Conservation (phyloP, 2,888 invertebrate genomes). For the Spilosoma lubricipeda region DNA sequence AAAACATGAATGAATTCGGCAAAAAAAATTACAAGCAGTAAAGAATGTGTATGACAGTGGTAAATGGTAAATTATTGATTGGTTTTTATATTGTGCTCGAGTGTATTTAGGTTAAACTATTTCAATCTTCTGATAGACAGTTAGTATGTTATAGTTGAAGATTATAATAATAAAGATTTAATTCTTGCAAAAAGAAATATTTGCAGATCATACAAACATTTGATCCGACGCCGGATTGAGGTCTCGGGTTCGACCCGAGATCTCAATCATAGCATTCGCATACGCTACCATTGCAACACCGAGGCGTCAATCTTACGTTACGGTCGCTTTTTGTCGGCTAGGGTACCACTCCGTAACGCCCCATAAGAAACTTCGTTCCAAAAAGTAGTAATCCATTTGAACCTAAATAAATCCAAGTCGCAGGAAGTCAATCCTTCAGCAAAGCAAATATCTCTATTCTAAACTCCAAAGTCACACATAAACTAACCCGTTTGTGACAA, state of each 20-base stretch:
- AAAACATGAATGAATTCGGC: background rate
- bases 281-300: too few species aligned
- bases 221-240: too few species aligned
- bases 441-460: constrained; percentile 5
- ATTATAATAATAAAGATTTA: too few species aligned
- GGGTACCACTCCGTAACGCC: too few species aligned
- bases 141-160: background rate
- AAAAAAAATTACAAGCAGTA: background rate
- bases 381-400: background rate
- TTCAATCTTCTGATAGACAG: background rate
- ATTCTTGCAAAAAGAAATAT: too few species aligned
- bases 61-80: constrained; percentile 1
- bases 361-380: too few species aligned
- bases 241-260: too few species aligned
- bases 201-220: too few species aligned
- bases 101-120: background rate
- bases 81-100: background rate
- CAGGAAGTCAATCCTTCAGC: constrained; percentile 7
- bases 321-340: too few species aligned
- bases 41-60: background rate
- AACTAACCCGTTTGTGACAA: constrained; percentile 31
- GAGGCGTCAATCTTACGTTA: too few species aligned
- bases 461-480: constrained; percentile 28
- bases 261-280: too few species aligned
- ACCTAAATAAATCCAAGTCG: background rate